Evolutionary conservation across 2,113 vertebrate genomes (phyloP).

Genomic region (Aspidoscelis tigris): DNA sequence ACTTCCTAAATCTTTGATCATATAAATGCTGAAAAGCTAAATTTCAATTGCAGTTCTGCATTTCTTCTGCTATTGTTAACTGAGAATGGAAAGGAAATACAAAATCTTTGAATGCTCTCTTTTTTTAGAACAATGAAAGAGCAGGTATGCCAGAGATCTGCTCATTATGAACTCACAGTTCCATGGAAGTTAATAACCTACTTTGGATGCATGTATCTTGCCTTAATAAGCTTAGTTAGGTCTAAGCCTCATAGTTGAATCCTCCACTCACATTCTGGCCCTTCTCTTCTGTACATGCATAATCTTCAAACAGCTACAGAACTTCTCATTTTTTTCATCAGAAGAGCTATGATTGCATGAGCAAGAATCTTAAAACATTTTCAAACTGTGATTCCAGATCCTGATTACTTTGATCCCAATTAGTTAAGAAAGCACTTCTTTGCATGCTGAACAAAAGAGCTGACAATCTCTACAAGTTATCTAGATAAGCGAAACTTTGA

Average conservation of each 20-base stretch:
- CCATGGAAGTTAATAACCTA: not conserved
- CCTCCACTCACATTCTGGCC: not conserved
- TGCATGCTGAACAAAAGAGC: too few species aligned
- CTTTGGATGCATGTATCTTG: not conserved
- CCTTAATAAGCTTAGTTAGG: not conserved
- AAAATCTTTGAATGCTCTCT: not conserved
- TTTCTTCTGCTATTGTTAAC: not conserved
- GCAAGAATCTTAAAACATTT: not conserved
- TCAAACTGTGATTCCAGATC: not conserved
- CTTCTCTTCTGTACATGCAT: not conserved
- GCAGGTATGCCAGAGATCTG: not conserved
- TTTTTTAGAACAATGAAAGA: not conserved
- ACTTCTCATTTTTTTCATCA: not conserved
- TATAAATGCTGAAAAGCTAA: not conserved
- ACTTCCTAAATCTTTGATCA: slow-evolving; percentile 15
- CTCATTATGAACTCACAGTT: not conserved
- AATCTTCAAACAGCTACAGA: not conserved
- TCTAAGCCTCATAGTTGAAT: not conserved
- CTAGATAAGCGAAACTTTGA: too few species aligned
- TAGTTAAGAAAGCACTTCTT: not conserved
- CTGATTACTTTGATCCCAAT: not conserved
- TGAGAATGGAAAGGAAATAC: not conserved
- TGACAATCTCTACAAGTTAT: too few species aligned
- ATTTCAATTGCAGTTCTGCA: not conserved
- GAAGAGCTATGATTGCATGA: not conserved